A percentile compares a stretch with the other conserved stretches of the same genome.
These are phyloP conservation scores for Planiliza haematocheilus DNA, from an alignment of 2,113 vertebrate genomes.

Conservation along the genomic window DNA sequence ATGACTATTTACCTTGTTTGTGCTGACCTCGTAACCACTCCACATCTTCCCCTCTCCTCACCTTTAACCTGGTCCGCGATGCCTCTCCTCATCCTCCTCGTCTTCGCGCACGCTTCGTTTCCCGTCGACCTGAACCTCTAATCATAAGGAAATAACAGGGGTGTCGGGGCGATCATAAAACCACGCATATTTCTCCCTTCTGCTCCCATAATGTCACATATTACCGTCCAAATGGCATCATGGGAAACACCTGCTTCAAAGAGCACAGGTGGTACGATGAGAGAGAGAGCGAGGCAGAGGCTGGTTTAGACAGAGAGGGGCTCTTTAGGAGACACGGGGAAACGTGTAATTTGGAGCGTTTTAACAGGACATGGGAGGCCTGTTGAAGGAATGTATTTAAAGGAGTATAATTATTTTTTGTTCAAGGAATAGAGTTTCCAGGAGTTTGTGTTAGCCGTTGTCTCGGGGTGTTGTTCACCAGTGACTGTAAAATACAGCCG, in stretches of 20 bases:
- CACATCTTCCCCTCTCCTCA: not conserved
- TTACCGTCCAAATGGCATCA: constrained; percentile 59
- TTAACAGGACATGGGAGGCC: constrained; percentile 50
- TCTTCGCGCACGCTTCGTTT: not conserved
- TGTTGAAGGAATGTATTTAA: constrained; percentile 41
- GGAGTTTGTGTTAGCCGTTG: not conserved
- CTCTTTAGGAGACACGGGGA: constrained; percentile 22
- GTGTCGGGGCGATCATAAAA: constrained; percentile 59
- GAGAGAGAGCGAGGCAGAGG: not conserved
- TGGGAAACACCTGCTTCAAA: constrained; percentile 75
- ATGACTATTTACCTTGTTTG: not conserved
- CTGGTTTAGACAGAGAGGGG: constrained; percentile 1
- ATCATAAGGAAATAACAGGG: constrained; percentile 70
- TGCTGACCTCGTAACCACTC: no score
- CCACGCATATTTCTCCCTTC: constrained; percentile 54
- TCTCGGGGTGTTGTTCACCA: no score
- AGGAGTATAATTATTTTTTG: constrained; percentile 54
- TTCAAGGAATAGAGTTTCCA: constrained; percentile 18
- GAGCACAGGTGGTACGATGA: constrained; percentile 55
- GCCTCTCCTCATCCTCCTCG: not conserved
- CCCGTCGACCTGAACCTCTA: constrained; percentile 41
- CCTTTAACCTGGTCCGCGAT: not conserved
- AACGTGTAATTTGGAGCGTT: constrained; percentile 66
- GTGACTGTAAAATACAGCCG: no score
- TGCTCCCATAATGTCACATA: constrained; percentile 65